Evolutionary conservation across 2,888 invertebrate genomes (phyloP).

Genomic region (Drosophila pullipes): DNA sequence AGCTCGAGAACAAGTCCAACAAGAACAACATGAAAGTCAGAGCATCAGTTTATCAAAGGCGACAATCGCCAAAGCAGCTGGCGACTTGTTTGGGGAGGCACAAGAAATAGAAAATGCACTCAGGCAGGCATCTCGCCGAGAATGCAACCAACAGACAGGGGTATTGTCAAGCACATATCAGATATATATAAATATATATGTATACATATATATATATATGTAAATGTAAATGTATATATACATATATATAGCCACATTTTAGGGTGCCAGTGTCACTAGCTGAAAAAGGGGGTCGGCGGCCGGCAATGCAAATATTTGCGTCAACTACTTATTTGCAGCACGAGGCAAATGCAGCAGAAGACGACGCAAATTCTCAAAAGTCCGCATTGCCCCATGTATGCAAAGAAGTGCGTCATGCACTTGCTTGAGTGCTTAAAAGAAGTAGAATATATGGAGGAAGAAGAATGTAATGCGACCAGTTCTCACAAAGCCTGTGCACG

Average conservation of each 20-base stretch:
- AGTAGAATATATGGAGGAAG: constrained; percentile 12
- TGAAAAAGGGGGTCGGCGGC: constrained; percentile 37
- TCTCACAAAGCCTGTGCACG: constrained; percentile 7
- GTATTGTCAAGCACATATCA: constrained; percentile 44
- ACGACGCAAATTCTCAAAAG: constrained; percentile 8
- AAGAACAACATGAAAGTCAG: constrained; percentile 51
- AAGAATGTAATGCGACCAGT: constrained; percentile 45
- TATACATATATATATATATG: neutral
- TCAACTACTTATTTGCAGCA: constrained; percentile 64
- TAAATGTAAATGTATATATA: constrained; percentile 11
- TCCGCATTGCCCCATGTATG: constrained; percentile 7
- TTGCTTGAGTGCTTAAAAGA: constrained; percentile 33
- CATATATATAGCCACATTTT: constrained; percentile 37
- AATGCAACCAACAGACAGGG: constrained; percentile 44
- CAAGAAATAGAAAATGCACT: constrained; percentile 60
- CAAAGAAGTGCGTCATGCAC: constrained; percentile 69
- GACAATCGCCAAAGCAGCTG: constrained; percentile 61
- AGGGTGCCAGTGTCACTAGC: constrained; percentile 67
- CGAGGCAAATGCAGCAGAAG: constrained; percentile 6
- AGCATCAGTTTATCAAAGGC: constrained; percentile 76
- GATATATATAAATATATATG: constrained; percentile 12
- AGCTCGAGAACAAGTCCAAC: constrained; percentile 54
- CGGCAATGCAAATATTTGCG: constrained; percentile 78
- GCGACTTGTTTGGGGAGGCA: constrained; percentile 41
- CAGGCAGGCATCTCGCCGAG: constrained; percentile 35